Percentiles rank a stretch among this genome's conserved stretches.
phyloP scores from a whole-genome alignment of 2,797 vertebrate species.

The Characodon lateralis region DNA sequence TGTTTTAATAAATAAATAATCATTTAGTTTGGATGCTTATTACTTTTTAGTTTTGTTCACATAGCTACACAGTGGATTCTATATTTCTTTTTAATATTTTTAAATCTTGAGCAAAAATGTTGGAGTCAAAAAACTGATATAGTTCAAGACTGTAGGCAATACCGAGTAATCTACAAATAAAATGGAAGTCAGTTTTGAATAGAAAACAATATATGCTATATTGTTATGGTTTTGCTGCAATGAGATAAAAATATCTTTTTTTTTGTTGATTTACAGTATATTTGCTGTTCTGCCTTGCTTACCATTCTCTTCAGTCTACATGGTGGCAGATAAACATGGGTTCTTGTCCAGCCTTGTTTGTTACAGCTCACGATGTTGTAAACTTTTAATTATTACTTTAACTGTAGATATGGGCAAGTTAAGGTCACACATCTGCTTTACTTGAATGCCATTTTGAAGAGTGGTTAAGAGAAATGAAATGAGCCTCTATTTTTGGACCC shows the following conservation, averaged over 20 bases:
- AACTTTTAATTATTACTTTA: background rate
- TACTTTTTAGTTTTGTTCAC: background rate
- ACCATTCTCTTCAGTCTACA: no score
- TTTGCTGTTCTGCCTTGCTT: no score
- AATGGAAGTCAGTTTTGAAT: background rate
- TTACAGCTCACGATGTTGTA: no score
- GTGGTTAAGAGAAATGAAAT: no score
- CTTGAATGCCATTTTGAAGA: no score
- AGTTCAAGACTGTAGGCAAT: background rate
- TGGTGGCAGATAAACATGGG: no score
- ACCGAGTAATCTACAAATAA: background rate
- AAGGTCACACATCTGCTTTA: background rate
- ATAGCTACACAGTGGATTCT: no score
- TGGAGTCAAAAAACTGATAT: background rate
- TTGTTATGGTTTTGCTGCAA: background rate
- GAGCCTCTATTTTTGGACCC: no score
- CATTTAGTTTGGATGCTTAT: background rate
- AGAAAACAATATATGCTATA: background rate
- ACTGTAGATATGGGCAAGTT: background rate
- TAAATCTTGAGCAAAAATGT: background rate
- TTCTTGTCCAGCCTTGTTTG: no score
- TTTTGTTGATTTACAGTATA: background rate
- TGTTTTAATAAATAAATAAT: background rate
- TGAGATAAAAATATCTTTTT: background rate
- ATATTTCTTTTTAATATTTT: no score